These are phyloP conservation scores for Andinoacara biseriatus DNA, from an alignment of 2,113 vertebrate species.

Conservation along the genomic window DNA sequence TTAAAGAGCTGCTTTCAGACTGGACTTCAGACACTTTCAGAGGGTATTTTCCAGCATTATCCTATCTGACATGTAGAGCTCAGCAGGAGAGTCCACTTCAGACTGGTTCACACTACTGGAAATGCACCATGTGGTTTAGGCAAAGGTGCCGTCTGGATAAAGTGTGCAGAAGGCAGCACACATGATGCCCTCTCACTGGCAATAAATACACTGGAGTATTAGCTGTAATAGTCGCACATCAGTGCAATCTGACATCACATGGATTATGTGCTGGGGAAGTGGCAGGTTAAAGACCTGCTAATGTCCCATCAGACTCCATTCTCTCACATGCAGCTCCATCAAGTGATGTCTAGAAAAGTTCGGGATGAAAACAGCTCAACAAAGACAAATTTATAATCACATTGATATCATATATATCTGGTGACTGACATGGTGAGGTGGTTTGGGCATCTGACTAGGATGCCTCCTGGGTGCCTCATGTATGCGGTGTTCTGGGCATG, in stretches of 20 bases:
- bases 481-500: too few relatives aligned
- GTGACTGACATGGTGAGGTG: too few relatives aligned
- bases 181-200: background rate
- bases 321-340: background rate
- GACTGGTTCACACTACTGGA: background rate
- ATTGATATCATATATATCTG: background rate
- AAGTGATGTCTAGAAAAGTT: background rate
- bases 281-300: background rate
- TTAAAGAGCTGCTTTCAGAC: background rate
- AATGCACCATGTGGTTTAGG: background rate
- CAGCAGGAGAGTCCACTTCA: background rate
- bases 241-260: background rate
- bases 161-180: background rate
- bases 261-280: background rate
- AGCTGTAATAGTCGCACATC: background rate
- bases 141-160: background rate
- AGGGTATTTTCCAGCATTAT: constrained; percentile 9
- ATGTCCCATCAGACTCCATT: background rate
- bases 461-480: too few relatives aligned
- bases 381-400: background rate
- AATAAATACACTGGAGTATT: background rate
- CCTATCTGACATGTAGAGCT: background rate
- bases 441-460: too few relatives aligned
- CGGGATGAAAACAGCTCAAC: background rate
- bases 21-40: background rate